Conservation (phyloP, 2,113 vertebrate species). For the Capreolus pygargus region DNA sequence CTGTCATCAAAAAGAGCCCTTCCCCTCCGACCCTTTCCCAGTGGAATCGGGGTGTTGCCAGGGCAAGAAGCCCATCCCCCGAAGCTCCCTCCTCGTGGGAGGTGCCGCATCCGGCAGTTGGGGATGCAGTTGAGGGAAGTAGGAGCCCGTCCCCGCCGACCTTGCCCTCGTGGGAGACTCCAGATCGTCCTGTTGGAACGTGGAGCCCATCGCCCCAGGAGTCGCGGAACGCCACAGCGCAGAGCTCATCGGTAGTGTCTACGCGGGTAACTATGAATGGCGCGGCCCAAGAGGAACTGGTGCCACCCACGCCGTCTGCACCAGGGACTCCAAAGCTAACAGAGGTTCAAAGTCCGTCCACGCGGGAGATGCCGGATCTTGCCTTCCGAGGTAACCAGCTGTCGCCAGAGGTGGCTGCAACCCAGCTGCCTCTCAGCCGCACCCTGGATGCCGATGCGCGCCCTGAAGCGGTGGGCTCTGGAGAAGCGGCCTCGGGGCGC, state of each 20-base stretch:
- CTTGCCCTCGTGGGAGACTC: background rate
- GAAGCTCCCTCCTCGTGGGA: background rate
- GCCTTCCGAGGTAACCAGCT: background rate
- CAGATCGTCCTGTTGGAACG: background rate
- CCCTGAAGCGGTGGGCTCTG: background rate
- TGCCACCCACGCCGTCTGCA: background rate
- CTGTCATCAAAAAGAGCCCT: constrained; percentile 28
- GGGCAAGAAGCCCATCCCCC: background rate
- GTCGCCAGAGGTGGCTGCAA: background rate
- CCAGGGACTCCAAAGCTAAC: background rate
- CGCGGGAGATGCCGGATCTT: background rate
- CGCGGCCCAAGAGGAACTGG: background rate
- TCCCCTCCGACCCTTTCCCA: background rate
- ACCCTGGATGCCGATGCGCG: background rate
- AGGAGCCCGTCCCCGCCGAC: background rate
- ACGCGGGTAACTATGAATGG: constrained; percentile 22
- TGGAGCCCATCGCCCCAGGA: background rate
- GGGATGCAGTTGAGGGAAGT: background rate
- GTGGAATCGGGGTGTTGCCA: background rate
- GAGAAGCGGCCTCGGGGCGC: background rate
- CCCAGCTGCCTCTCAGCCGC: background rate
- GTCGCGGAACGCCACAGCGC: background rate
- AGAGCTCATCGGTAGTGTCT: background rate
- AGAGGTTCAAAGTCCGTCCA: background rate
- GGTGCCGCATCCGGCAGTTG: background rate